Percentiles rank a stretch among this genome's conserved stretches.
Evolutionary conservation across 2,797 vertebrate species (phyloP).

Genomic region (Molossus alvarezi): DNA sequence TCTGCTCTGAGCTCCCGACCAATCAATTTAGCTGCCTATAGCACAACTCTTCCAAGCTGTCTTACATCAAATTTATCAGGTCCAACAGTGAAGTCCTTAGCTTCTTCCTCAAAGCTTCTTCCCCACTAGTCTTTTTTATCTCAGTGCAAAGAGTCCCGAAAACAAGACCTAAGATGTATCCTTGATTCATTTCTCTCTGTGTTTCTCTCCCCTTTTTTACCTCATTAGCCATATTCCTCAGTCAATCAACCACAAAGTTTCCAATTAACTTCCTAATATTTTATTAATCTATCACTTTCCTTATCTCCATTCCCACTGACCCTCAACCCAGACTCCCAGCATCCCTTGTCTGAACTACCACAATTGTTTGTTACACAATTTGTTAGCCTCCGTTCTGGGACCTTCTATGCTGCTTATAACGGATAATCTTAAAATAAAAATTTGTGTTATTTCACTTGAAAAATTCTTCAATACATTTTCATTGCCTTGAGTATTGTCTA

Average conservation of each 20-base stretch:
- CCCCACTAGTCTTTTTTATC: background rate
- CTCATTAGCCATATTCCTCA: background rate
- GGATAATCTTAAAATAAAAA: background rate
- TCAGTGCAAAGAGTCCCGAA: background rate
- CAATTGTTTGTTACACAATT: fast-evolving
- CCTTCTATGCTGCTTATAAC: background rate
- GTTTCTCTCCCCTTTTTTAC: background rate
- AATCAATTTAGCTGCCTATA: background rate
- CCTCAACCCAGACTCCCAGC: background rate
- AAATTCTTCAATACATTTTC: background rate
- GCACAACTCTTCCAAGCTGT: background rate
- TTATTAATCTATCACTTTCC: background rate
- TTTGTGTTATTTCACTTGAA: background rate
- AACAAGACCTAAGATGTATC: background rate
- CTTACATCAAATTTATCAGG: background rate
- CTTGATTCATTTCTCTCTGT: background rate
- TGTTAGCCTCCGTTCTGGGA: background rate
- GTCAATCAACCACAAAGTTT: background rate
- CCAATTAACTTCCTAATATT: background rate
- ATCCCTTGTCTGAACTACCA: background rate
- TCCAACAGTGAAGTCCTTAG: background rate
- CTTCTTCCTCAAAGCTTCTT: background rate
- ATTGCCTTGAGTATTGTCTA: background rate
- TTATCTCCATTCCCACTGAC: background rate
- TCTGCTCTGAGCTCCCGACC: background rate